Base-by-base conservation (phyloP, 1,140 invertebrate species). In the Drosophila malerkotliana region DNA sequence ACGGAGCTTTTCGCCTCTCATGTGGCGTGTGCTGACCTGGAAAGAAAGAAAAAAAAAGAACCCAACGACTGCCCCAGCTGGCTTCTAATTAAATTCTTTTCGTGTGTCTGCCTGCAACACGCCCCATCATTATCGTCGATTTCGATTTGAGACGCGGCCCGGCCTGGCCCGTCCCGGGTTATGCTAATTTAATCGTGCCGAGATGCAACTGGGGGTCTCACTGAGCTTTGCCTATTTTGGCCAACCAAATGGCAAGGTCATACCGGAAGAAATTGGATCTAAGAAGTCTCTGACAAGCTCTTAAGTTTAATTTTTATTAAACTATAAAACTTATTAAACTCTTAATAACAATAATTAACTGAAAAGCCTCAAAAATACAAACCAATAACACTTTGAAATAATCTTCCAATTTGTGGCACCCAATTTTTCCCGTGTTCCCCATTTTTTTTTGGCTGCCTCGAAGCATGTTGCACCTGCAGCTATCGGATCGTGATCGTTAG, bases 11-110 rank as follows among this genome's bases (percentile, higher is more conserved):
- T 71, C 39, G 71, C 74, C 58, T 15, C 37, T 12, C 68, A 67
- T 80, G 77, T 72, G 72, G 64, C 78, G 63, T 67, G 63, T 67
- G 53, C 56, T 82, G 80, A 83, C 80, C 80, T 72, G 72, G 57
- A 83, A 85, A 67, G 24, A 32, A 57, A 32, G 45, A 78, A 34
- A 51, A 56, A 41, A 37, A 51, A 59, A 18, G 18, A 61, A 58
- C 48, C 15, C 14, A 49, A 54, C 34, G 10, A 15, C 32, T 15
- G 18, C 62, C 32, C 44, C 58, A 61, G 47, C 67, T 55, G 41
- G 51, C 44, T 49, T 67, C 68, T 83, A 85, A 83, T 85, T 84
- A 85, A 85, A 80, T 72, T 52, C 26, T 34, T 41, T 69, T 64
- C 64, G 78, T 76, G 72, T 45, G 44, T 55, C 54, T 45, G 59